These are phyloP conservation scores for Neodiprion fabricii DNA, from an alignment of 1,140 invertebrate species.

Conservation along the genomic window DNA sequence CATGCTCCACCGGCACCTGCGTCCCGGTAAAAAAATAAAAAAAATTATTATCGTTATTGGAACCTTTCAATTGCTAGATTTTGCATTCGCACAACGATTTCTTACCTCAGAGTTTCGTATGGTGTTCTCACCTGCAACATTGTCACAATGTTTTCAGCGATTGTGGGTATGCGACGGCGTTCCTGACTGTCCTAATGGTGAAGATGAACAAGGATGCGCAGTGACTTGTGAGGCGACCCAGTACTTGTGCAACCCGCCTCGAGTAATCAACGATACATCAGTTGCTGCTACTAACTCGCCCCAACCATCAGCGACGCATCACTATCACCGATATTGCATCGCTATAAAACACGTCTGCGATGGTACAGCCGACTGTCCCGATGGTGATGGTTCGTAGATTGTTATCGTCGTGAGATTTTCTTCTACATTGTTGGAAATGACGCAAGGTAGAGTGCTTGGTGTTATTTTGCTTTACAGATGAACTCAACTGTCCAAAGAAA, in stretches of 20 bases:
- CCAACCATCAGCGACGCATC: constrained; percentile 21
- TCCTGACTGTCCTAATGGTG: constrained; percentile 81
- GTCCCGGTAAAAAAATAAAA: constrained; percentile 67
- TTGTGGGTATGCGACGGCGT: constrained; percentile 87
- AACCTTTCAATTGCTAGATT: neutral
- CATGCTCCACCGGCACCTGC: constrained; percentile 72
- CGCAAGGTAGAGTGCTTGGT: too few species aligned
- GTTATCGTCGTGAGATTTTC: constrained; percentile 4
- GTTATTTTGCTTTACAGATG: constrained; percentile 61
- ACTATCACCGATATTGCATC: constrained; percentile 65
- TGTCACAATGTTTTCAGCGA: constrained; percentile 58
- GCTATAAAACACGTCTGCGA: constrained; percentile 79
- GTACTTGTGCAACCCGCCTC: constrained; percentile 67
- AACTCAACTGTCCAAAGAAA: constrained; percentile 77
- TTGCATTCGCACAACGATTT: too few species aligned
- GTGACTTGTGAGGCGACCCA: constrained; percentile 76
- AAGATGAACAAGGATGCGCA: constrained; percentile 81
- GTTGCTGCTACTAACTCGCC: constrained; percentile 42
- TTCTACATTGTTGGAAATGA: neutral
- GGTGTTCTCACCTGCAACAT: neutral
- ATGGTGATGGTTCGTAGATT: constrained; percentile 64
- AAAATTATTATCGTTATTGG: too few species aligned
- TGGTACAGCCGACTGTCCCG: constrained; percentile 76
- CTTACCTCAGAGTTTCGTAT: too few species aligned
- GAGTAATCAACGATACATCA: constrained; percentile 58